Percentiles rank a stretch among this genome's conserved stretches.
Conservation (phyloP, 1,140 invertebrate species). For the Diuraphis noxia region DNA sequence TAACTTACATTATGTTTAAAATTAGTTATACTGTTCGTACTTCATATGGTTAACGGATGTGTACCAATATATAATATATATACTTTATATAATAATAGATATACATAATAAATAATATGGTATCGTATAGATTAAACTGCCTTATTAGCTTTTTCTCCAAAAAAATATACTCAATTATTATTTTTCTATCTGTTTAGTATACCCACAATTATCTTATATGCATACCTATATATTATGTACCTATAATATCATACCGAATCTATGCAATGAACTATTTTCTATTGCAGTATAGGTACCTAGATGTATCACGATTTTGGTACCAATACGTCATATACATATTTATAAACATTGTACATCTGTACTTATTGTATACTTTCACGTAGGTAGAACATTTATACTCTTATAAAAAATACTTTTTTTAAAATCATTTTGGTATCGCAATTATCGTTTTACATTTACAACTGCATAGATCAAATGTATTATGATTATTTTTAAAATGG, state of each 20-base stretch:
- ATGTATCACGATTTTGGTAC: background rate
- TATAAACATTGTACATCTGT: background rate
- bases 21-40: background rate
- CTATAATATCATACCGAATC: background rate
- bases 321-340: background rate
- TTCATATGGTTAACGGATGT: background rate
- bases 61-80: background rate
- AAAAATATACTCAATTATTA: background rate
- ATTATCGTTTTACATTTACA: background rate
- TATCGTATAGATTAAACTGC: background rate
- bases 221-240: background rate
- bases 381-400: background rate
- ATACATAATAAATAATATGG: background rate
- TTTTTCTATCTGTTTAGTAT: background rate
- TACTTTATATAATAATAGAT: background rate
- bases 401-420: background rate
- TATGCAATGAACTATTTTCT: background rate
- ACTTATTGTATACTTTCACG: background rate
- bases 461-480: background rate
- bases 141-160: background rate
- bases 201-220: background rate
- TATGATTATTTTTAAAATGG: background rate
- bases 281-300: background rate
- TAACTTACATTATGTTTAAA: slow-evolving; percentile 8
- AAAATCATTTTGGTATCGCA: background rate